Evolutionary conservation across 2,113 vertebrate species (phyloP), one percentile per base, ranked within the genome.

Genomic region (Crypturellus undulatus): DNA sequence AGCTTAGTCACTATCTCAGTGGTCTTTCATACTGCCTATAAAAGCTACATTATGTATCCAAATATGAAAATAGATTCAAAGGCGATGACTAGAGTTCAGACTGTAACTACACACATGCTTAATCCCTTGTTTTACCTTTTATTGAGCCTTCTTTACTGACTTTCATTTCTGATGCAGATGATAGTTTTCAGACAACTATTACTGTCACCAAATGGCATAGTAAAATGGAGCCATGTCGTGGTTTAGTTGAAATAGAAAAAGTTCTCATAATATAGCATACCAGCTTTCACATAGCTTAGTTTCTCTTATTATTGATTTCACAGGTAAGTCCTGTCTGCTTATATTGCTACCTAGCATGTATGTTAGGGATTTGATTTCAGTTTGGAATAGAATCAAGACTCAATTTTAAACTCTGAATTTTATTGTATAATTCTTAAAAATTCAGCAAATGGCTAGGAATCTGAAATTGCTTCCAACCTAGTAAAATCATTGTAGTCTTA

Each of bases 371-470:
- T n/a, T 64, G 70, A n/a, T 73, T 95, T 84, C 12, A 8, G 4
- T 36, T 82, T 38, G 18, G 38, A 87, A 45, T 51, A 45, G 76
- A 90, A 81, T 45, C 11, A 42, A 43, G 25, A 22, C 8, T 64
- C 75, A 4, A 4, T 59, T 84, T 3, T 3, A 30, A 56, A 68
- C 18, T 51, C 38, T 2, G 42, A 11, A 26, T 60, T 49, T 38
- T 42, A 25, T 13, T 82, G 13, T 42, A n/a, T 54, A 5, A 49
- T 72, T 67, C 36, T 22, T 54, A 72, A 28, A 38, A 49, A 49
- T 51, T 72, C 10, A 6, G 5, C 1, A 0, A 16, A 38, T 0
- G 2, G 8, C n/a, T 20, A 42, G n/a, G 45, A 79, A n/a, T 30
- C 10, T 10, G 34, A 3, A 70, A 5, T 52, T 75, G 9, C 8